These are phyloP conservation scores for Philereme vetulata DNA, from an alignment of 2,888 invertebrate genomes.

Conservation along the genomic window DNA sequence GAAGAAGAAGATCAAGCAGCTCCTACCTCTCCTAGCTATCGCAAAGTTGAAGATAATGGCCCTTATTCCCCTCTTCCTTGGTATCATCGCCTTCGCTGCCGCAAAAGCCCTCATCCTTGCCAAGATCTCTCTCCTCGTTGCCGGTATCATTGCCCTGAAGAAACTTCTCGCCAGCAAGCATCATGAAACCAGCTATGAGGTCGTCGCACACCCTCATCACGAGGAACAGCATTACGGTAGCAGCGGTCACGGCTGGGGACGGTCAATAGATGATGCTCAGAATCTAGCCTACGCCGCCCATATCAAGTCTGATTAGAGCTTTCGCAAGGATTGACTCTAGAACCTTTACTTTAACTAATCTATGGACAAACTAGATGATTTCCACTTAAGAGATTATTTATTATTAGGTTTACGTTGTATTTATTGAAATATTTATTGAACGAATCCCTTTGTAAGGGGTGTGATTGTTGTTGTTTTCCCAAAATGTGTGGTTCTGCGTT, in stretches of 20 bases:
- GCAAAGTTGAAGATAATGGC: slow-evolving; percentile 91
- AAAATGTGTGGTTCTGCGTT: slow-evolving; percentile 72
- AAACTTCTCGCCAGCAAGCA: slow-evolving; percentile 90
- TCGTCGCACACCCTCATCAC: slow-evolving; percentile 87
- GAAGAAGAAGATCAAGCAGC: slow-evolving; percentile 90
- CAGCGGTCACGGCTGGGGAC: slow-evolving; percentile 87
- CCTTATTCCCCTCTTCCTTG: slow-evolving; percentile 90
- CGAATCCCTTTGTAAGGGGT: slow-evolving; percentile 69
- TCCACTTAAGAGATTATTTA: slow-evolving; percentile 46
- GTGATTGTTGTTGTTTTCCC: slow-evolving; percentile 66
- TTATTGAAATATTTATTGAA: slow-evolving; percentile 71
- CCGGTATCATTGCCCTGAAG: slow-evolving; percentile 87
- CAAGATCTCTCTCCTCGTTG: slow-evolving; percentile 91
- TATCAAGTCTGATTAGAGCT: slow-evolving; percentile 64
- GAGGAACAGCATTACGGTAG: slow-evolving; percentile 82
- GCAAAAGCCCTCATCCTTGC: slow-evolving; percentile 93
- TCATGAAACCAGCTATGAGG: slow-evolving; percentile 89
- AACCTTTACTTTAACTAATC: slow-evolving; percentile 45
- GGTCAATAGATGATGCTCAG: slow-evolving; percentile 78
- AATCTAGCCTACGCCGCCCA: slow-evolving; percentile 85
- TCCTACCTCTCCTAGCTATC: slow-evolving; percentile 89
- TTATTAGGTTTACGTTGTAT: slow-evolving; percentile 73
- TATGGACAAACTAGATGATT: slow-evolving; percentile 17
- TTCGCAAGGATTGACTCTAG: slow-evolving; percentile 47
- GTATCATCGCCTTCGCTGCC: slow-evolving; percentile 89